Evolutionary conservation across 2,888 invertebrate species (phyloP).

Genomic region (Sminthurinus aureus): DNA sequence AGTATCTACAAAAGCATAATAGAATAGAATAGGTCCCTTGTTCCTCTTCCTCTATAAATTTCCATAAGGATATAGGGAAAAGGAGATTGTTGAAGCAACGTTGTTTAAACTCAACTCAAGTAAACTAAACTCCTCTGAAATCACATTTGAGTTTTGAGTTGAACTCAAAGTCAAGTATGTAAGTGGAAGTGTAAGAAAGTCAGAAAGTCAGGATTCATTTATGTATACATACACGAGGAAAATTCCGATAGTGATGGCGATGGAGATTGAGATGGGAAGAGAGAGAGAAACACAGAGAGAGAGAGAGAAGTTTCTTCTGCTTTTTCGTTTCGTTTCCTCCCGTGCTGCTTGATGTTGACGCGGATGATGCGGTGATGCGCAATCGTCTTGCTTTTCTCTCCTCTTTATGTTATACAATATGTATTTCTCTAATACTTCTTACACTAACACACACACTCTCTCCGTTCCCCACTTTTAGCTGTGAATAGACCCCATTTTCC

Average conservation of each 20-base stretch:
- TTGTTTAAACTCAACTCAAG: too few relatives aligned
- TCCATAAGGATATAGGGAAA: not conserved
- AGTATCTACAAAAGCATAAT: not conserved
- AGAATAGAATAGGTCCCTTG: not conserved
- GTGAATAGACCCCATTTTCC: too few relatives aligned
- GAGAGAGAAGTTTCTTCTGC: not conserved
- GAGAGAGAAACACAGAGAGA: too few relatives aligned
- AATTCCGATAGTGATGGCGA: constrained; percentile 35
- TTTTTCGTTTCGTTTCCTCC: not conserved
- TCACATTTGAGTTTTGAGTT: constrained; percentile 11
- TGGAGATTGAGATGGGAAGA: not conserved
- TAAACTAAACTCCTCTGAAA: not conserved
- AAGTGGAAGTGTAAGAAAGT: not conserved
- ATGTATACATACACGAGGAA: constrained; percentile 3
- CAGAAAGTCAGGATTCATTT: constrained; percentile 29
- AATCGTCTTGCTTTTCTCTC: constrained; percentile 24
- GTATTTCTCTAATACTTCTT: too few relatives aligned
- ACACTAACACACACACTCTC: too few relatives aligned
- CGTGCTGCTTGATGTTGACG: constrained; percentile 29
- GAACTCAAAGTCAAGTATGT: constrained; percentile 26
- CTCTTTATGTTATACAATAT: not conserved
- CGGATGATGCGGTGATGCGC: constrained; percentile 35
- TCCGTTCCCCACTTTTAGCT: too few relatives aligned
- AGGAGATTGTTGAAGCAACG: not conserved
- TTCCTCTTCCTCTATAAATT: not conserved